Conservation (phyloP, 2,888 invertebrate genomes). For the Camptogramma bilineatum region DNA sequence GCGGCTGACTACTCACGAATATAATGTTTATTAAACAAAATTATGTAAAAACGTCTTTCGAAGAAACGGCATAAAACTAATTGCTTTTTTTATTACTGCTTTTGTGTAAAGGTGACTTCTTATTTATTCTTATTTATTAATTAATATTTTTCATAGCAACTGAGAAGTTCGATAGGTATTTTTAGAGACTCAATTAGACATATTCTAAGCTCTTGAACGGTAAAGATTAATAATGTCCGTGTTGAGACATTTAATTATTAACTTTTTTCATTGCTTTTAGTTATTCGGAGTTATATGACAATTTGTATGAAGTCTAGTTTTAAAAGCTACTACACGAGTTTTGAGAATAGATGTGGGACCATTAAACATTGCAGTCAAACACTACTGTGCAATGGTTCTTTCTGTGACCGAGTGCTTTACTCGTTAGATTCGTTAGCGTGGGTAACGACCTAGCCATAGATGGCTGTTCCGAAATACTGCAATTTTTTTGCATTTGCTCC, state of each 20-base stretch:
- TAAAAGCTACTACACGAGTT: too few species aligned
- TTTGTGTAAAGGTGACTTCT: too few species aligned
- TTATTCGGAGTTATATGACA: too few species aligned
- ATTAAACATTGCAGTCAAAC: slow-evolving; percentile 1
- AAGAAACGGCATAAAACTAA: slow-evolving; percentile 9
- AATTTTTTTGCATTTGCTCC: neutral
- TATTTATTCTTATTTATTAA: neutral
- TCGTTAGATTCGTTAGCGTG: slow-evolving; percentile 22
- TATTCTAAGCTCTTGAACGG: too few species aligned
- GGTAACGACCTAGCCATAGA: slow-evolving; percentile 18
- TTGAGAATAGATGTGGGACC: neutral
- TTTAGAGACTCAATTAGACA: too few species aligned
- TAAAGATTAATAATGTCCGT: too few species aligned
- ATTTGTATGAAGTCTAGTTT: too few species aligned
- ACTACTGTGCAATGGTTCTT: slow-evolving; percentile 10
- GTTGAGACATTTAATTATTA: too few species aligned
- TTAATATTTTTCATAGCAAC: too few species aligned
- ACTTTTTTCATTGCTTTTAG: too few species aligned
- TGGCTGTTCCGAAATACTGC: slow-evolving; percentile 11
- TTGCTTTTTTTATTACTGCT: neutral
- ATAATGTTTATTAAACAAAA: slow-evolving; percentile 41
- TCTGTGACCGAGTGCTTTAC: slow-evolving; percentile 8
- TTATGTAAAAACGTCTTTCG: slow-evolving; percentile 31
- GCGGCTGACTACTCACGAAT: slow-evolving; percentile 38
- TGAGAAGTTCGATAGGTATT: too few species aligned